These are phyloP conservation scores for Lamproptera curius DNA, from an alignment of 2,888 invertebrate genomes.

Conservation along the genomic window DNA sequence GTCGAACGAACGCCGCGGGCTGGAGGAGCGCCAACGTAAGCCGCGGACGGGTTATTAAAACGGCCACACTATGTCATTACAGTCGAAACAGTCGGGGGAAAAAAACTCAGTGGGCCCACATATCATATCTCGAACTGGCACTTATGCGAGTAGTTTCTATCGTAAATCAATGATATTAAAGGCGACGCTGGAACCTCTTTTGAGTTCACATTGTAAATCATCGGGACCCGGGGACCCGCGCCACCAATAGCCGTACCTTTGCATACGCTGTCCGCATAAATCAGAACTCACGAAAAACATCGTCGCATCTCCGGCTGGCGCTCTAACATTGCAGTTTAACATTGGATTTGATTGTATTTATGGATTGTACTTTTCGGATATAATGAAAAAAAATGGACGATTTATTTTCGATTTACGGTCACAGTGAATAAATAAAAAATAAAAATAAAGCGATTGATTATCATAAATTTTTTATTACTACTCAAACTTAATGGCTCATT, in stretches of 20 bases:
- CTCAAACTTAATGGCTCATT: too few species aligned
- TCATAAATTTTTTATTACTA: too few species aligned
- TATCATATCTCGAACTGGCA: slow-evolving; percentile 71
- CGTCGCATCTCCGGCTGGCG: slow-evolving; percentile 27
- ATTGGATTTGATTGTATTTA: too few species aligned
- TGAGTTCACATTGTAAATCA: slow-evolving; percentile 77
- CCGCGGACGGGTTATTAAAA: slow-evolving; percentile 64
- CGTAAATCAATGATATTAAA: slow-evolving; percentile 79
- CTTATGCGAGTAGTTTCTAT: slow-evolving; percentile 74
- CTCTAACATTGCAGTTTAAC: too few species aligned
- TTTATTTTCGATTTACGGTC: too few species aligned
- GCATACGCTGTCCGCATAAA: slow-evolving; percentile 61
- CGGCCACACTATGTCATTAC: slow-evolving; percentile 71
- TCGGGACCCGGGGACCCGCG: slow-evolving; percentile 60
- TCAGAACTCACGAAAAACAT: slow-evolving; percentile 46
- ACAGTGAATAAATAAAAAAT: too few species aligned
- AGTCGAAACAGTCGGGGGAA: slow-evolving; percentile 63
- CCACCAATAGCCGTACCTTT: slow-evolving; percentile 62
- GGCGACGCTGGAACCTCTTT: slow-evolving; percentile 75
- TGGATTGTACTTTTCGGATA: too few species aligned
- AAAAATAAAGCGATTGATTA: too few species aligned
- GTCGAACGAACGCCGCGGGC: slow-evolving; percentile 61
- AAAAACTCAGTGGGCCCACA: slow-evolving; percentile 64
- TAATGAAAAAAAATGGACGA: too few species aligned
- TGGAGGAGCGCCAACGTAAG: slow-evolving; percentile 33